A percentile compares a stretch with the other conserved stretches of the same genome.
Evolutionary conservation across 2,797 vertebrate genomes (phyloP).

Genomic region (Aulostomus chinensis): DNA sequence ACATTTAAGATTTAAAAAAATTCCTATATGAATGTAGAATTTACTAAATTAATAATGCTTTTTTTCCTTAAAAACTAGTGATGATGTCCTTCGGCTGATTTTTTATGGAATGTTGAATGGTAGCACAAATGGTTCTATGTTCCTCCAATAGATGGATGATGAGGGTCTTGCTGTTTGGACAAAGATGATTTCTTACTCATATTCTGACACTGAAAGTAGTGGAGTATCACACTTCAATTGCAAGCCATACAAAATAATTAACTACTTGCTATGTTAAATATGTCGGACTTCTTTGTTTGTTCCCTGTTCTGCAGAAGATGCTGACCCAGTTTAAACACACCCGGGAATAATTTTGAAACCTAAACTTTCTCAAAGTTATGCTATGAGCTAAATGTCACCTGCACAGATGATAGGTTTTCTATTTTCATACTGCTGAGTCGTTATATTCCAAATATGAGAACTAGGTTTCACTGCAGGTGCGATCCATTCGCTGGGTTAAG

Average conservation of each 20-base stretch:
- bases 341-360: background rate
- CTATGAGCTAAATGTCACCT: slow-evolving; percentile 14
- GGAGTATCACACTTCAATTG: too few relatives aligned
- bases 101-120: too few relatives aligned
- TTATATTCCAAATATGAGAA: slow-evolving; percentile 31
- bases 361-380: slow-evolving; percentile 19
- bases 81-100: too few relatives aligned
- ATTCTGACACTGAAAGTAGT: too few relatives aligned
- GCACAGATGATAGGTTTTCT: slow-evolving; percentile 21
- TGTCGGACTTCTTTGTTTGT: background rate
- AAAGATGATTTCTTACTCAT: background rate
- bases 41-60: too few relatives aligned
- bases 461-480: slow-evolving; percentile 39
- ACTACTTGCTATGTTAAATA: too few relatives aligned
- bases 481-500: slow-evolving; percentile 53
- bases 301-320: background rate
- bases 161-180: background rate
- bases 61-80: too few relatives aligned
- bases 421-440: slow-evolving; percentile 35
- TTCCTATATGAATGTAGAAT: too few relatives aligned
- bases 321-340: slow-evolving; percentile 6
- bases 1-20: too few relatives aligned
- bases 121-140: too few relatives aligned
- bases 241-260: too few relatives aligned
- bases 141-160: too few relatives aligned